These are phyloP conservation scores for Rhabdomys dilectus DNA, from an alignment of 2,113 vertebrate genomes.

Conservation along the genomic window DNA sequence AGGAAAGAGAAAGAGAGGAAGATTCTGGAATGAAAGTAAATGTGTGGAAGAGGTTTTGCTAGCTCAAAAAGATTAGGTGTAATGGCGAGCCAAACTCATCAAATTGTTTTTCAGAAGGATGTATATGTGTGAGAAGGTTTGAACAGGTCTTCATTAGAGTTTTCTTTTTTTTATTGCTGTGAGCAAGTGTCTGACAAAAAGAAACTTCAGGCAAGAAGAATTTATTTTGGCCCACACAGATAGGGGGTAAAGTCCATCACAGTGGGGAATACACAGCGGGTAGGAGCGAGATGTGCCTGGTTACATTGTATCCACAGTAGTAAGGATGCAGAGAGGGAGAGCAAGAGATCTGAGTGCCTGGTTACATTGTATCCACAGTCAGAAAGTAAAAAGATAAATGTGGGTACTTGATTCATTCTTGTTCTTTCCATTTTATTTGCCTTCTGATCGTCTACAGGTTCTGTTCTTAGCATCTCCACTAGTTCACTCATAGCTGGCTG, in stretches of 20 bases:
- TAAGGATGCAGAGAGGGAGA: background rate
- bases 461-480: background rate
- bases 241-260: background rate
- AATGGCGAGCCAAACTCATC: fast-evolving
- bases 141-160: background rate
- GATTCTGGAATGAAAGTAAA: background rate
- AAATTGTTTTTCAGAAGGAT: no score
- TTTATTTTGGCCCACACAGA: background rate
- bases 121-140: background rate
- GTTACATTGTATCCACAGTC: background rate
- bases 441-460: background rate
- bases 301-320: background rate
- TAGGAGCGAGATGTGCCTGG: background rate
- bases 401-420: background rate
- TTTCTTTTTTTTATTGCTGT: background rate
- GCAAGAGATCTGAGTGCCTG: no score
- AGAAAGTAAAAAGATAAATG: background rate
- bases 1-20: background rate
- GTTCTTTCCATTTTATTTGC: background rate
- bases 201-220: background rate
- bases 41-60: background rate
- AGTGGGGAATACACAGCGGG: background rate
- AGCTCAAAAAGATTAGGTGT: background rate
- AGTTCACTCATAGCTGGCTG: background rate
- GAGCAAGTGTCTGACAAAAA: no score